Conservation (phyloP, 2,797 vertebrate species). For the Bradypodion ventrale region DNA sequence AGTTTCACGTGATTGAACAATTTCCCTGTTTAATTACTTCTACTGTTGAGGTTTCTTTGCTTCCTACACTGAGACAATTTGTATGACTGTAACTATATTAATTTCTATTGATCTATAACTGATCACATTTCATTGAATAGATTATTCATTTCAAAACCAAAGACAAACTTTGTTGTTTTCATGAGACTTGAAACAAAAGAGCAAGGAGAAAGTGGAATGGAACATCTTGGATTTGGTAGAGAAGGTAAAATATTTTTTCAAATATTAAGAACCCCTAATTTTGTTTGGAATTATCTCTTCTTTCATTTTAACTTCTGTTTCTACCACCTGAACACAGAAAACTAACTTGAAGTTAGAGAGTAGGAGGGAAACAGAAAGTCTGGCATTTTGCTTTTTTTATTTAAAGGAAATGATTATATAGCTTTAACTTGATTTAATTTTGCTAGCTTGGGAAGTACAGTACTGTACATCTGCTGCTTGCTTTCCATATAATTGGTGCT, state of each 20-base stretch:
- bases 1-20: conserved; percentile 12
- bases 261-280: background rate
- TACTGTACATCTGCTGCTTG: conserved; percentile 14
- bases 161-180: no score
- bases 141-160: background rate
- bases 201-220: background rate
- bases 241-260: background rate
- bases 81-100: background rate
- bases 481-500: conserved; percentile 6
- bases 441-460: background rate
- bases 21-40: conserved; percentile 16
- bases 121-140: background rate
- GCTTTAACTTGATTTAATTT: background rate
- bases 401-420: background rate
- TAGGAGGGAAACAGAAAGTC: background rate
- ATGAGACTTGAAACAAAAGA: background rate
- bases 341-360: no score
- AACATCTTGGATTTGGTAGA: background rate
- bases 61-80: background rate
- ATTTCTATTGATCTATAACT: background rate
- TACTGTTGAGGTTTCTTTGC: background rate
- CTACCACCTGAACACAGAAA: background rate
- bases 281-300: background rate
- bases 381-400: background rate
- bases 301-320: background rate